Conservation (phyloP, 2,888 invertebrate species). For the Balanococcus diminutus region DNA sequence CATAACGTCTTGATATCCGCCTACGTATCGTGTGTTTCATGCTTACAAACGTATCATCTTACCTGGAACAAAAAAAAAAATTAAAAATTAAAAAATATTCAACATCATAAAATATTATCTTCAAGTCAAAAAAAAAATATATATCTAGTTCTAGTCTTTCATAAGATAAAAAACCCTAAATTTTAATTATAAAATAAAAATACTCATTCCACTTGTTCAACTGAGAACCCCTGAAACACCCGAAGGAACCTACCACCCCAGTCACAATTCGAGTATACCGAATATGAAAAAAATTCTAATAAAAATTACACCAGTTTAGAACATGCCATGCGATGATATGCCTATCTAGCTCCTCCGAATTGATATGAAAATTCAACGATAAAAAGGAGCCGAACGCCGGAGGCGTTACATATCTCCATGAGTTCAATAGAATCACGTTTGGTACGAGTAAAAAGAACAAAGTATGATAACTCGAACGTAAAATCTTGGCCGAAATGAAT, state of each 20-base stretch:
- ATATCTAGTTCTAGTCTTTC: not conserved
- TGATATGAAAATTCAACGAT: not conserved
- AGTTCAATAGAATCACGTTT: not conserved
- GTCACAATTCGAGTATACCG: not conserved
- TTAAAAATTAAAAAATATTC: not conserved
- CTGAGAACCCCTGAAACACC: not conserved
- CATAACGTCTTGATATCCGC: not conserved
- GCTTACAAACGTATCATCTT: not conserved
- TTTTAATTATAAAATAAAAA: too few relatives aligned
- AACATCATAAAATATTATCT: not conserved
- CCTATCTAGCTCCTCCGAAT: not conserved
- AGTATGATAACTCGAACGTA: not conserved
- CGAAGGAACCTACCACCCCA: not conserved
- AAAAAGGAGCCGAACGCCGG: not conserved
- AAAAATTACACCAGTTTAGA: not conserved
- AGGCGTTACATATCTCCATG: not conserved
- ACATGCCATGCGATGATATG: not conserved
- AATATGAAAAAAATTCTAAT: not conserved
- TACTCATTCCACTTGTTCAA: too few relatives aligned
- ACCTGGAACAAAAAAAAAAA: not conserved
- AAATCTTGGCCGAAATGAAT: not conserved
- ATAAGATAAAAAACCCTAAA: too few relatives aligned
- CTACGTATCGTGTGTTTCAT: not conserved
- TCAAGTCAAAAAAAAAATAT: not conserved
- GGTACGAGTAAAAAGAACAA: not conserved